These are phyloP conservation scores for Gadopsis marmoratus DNA, from an alignment of 2,797 vertebrate species.

Conservation along the genomic window DNA sequence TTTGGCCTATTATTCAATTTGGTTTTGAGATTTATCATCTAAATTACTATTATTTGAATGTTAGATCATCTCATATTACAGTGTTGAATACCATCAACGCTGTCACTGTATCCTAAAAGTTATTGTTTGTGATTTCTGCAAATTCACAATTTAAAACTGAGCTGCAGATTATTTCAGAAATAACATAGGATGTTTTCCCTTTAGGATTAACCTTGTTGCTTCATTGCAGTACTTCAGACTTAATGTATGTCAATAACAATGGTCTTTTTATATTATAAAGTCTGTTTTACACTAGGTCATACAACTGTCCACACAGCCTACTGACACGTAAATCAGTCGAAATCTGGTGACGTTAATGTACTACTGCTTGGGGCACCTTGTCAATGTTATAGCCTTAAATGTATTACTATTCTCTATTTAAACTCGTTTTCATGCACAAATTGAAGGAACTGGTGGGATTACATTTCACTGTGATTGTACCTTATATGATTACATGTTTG, in stretches of 20 bases:
- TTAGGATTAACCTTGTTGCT: neutral
- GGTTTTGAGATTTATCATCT: too few relatives aligned
- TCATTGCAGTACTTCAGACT: neutral
- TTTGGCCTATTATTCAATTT: too few relatives aligned
- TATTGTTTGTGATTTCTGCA: slow-evolving; percentile 5
- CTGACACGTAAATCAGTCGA: neutral
- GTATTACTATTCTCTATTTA: too few relatives aligned
- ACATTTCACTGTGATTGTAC: too few relatives aligned
- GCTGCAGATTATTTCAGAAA: neutral
- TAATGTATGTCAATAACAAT: neutral
- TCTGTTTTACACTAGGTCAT: neutral
- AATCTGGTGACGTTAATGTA: neutral
- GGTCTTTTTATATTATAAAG: neutral
- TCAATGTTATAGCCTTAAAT: neutral
- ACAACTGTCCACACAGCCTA: neutral
- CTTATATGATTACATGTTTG: too few relatives aligned
- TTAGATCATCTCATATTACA: too few relatives aligned
- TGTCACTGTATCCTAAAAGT: neutral
- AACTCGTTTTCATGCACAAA: too few relatives aligned
- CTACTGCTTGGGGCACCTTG: neutral
- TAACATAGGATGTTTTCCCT: neutral
- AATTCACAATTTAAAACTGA: slow-evolving; percentile 2
- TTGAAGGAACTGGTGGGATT: too few relatives aligned
- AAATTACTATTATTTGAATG: too few relatives aligned
- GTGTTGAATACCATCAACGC: neutral